Base-by-base conservation (phyloP, 2,888 invertebrate species). In the Drosophila buzzatii region DNA sequence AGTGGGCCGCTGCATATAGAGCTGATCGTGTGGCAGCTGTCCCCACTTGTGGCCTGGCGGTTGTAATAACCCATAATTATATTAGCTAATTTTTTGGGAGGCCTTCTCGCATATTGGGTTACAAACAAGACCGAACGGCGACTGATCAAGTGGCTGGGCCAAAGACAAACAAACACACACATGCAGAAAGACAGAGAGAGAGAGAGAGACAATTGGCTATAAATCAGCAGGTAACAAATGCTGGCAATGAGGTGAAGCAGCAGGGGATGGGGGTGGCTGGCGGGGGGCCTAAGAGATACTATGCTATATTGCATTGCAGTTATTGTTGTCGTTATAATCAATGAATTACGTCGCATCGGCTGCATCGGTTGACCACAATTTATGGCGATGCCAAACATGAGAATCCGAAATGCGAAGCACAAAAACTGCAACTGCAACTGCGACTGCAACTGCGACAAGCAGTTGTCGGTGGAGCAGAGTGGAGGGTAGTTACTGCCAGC, bases 361-460 rank as follows among this genome's bases (percentile, higher is more conserved):
- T 76, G 85, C 86, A 89, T 86, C 84, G 89, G 87, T 82, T 87
- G 87, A 89, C 87, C 87, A 87, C 87, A 87, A 87, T 87, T 87
- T 89, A 87, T 87, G 81, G 89, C 79, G 81, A 76, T 78, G 89
- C 65, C 76, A 74, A 80, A 85, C 85, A 85, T 88, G 89, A 86
- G 89, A 89, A 84, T 89, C 81, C 79, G 73, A 85, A 81, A 76
- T 72, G 66, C 73, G 71, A 75, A 64, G 68, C 77, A 80, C 66
- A 77, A 80, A 70, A 87, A 76, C 88, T 75, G 83, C 82, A 82
- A 85, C 58, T 71, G 68, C 82, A 81, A 77, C 69, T 70, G 70
- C 70, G 56, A 53, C 67, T 18, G 47, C 27, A 4, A 47, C 16
- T 37, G 37, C 37, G 37, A 37, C 35, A 35, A 35, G 9, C 12